Evolutionary conservation across 2,888 invertebrate species (phyloP).

Genomic region (Dolichomitus sp.): DNA sequence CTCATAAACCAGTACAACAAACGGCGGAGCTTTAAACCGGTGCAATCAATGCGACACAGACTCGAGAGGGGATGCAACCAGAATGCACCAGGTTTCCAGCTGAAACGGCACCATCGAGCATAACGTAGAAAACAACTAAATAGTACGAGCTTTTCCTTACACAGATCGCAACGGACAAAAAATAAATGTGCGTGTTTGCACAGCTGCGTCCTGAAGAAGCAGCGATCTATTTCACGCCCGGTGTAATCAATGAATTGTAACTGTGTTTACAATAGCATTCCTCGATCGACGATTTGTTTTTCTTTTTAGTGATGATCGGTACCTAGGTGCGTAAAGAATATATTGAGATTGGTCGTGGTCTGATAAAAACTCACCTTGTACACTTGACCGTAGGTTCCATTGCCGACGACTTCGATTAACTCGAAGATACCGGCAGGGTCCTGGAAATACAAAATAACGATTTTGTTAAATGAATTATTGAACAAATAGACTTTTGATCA

Average conservation of each 20-base stretch:
- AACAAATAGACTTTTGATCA: not conserved
- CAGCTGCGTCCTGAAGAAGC: constrained; percentile 48
- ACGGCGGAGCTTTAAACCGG: constrained; percentile 14
- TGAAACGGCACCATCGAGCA: not conserved
- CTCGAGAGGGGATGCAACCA: not conserved
- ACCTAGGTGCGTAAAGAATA: constrained; percentile 12
- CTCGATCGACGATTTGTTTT: constrained; percentile 24
- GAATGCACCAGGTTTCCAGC: constrained; percentile 16
- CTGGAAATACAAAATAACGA: constrained; percentile 88
- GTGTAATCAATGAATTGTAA: constrained; percentile 53
- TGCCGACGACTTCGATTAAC: constrained; percentile 99
- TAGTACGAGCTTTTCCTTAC: not conserved
- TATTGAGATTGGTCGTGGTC: constrained; percentile 59
- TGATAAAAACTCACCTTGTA: constrained; percentile 93
- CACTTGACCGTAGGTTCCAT: constrained; percentile 99
- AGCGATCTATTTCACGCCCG: constrained; percentile 40
- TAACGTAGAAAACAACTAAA: constrained; percentile 8
- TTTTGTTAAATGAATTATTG: constrained; percentile 5
- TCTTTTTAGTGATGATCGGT: not conserved
- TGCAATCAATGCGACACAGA: constrained; percentile 27
- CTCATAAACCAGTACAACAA: constrained; percentile 2
- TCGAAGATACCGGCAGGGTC: constrained; percentile 99
- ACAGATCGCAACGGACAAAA: not conserved
- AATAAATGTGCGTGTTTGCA: constrained; percentile 43
- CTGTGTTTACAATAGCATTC: constrained; percentile 3